phyloP scores from a whole-genome alignment of 2,888 invertebrate species.

The Sylvicola cinctus region DNA sequence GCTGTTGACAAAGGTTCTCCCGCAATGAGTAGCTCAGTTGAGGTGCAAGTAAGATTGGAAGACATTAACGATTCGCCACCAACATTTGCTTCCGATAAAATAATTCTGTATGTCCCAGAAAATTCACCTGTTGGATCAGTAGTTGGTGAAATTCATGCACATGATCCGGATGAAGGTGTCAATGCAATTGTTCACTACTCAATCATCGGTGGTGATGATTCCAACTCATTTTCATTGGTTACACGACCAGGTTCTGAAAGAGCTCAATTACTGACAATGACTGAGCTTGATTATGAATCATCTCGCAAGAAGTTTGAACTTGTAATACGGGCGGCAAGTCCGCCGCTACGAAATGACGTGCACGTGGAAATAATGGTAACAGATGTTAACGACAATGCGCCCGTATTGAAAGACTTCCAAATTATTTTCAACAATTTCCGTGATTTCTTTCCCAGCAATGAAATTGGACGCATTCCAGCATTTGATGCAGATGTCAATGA shows the following conservation, averaged over 20 bases:
- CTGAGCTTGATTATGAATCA: slow-evolving; percentile 92
- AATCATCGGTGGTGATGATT: slow-evolving; percentile 83
- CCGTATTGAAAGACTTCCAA: slow-evolving; percentile 74
- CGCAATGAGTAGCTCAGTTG: slow-evolving; percentile 42
- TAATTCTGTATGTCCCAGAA: slow-evolving; percentile 76
- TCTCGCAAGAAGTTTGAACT: slow-evolving; percentile 74
- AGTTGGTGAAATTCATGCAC: slow-evolving; percentile 75
- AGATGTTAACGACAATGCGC: slow-evolving; percentile 91
- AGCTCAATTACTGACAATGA: slow-evolving; percentile 72
- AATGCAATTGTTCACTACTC: slow-evolving; percentile 87
- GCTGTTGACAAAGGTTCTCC: slow-evolving; percentile 84
- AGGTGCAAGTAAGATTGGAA: slow-evolving; percentile 62
- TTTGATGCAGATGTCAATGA: slow-evolving; percentile 89
- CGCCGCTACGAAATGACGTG: slow-evolving; percentile 73
- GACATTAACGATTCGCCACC: slow-evolving; percentile 85
- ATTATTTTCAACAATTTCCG: slow-evolving; percentile 91
- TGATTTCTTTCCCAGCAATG: slow-evolving; percentile 80
- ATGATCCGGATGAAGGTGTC: slow-evolving; percentile 80
- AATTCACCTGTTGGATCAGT: slow-evolving; percentile 93
- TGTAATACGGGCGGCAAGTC: slow-evolving; percentile 75
- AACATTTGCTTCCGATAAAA: slow-evolving; percentile 70
- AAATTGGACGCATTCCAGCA: slow-evolving; percentile 81
- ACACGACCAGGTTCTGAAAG: slow-evolving; percentile 64
- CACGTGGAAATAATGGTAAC: slow-evolving; percentile 74
- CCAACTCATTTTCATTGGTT: slow-evolving; percentile 63